Conservation (phyloP, 2,797 vertebrate genomes). For the Rhinogobio ventralis region DNA sequence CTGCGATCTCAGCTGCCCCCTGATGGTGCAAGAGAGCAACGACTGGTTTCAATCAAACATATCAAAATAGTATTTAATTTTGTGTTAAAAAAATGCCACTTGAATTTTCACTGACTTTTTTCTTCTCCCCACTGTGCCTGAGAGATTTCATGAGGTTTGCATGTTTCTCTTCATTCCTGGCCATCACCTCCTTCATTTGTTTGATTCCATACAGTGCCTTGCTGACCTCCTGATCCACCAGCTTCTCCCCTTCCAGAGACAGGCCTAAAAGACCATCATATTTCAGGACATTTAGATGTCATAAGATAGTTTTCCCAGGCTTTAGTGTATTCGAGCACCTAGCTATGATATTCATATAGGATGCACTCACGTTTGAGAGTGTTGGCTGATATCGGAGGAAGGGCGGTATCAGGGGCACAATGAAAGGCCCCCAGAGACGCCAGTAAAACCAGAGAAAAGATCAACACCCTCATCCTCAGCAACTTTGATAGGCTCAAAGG, state of each 20-base stretch:
- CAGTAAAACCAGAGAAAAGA: slow-evolving; percentile 71
- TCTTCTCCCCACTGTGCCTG: slow-evolving; percentile 86
- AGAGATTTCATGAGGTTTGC: slow-evolving; percentile 86
- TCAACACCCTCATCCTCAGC: slow-evolving; percentile 79
- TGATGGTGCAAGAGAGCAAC: slow-evolving; percentile 63
- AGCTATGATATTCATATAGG: not conserved
- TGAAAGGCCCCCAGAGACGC: slow-evolving; percentile 70
- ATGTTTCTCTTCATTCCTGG: slow-evolving; percentile 88
- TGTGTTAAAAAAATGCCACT: no score
- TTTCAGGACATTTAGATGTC: not conserved
- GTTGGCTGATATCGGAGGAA: slow-evolving; percentile 66
- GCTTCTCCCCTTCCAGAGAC: slow-evolving; percentile 80
- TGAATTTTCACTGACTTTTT: slow-evolving; percentile 74
- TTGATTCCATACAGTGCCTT: slow-evolving; percentile 87
- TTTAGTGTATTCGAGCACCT: not conserved
- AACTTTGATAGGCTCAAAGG: slow-evolving; percentile 33
- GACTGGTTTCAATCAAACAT: not conserved
- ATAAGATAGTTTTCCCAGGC: not conserved
- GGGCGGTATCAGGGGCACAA: slow-evolving; percentile 68
- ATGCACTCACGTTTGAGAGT: slow-evolving; percentile 80
- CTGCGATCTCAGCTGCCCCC: slow-evolving; percentile 84
- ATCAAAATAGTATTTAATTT: not conserved
- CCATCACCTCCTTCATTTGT: slow-evolving; percentile 91
- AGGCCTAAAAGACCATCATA: slow-evolving; percentile 74
- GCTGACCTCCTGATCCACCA: slow-evolving; percentile 84